These are phyloP conservation scores for Himalopsyche kuldschensis DNA, from an alignment of 2,888 invertebrate genomes.

Conservation along the genomic window DNA sequence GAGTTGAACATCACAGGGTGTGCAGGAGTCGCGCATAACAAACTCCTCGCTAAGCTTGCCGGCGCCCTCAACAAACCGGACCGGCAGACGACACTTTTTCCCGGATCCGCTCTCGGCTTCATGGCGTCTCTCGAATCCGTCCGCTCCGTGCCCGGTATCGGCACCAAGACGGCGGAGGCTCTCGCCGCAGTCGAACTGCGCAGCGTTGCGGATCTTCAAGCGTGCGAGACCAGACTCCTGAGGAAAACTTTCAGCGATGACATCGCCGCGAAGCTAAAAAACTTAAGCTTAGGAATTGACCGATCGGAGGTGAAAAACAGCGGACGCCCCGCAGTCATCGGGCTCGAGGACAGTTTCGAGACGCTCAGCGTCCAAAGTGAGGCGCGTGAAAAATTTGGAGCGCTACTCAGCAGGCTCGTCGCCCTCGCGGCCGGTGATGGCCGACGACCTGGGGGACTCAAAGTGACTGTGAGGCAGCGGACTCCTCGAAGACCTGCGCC, in stretches of 20 bases:
- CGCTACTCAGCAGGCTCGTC: slow-evolving; percentile 69
- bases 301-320: slow-evolving; percentile 70
- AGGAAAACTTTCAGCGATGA: slow-evolving; percentile 69
- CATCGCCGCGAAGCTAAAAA: slow-evolving; percentile 69
- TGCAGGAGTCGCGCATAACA: slow-evolving; percentile 84
- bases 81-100: slow-evolving; percentile 78
- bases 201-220: slow-evolving; percentile 69
- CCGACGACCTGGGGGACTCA: slow-evolving; percentile 73
- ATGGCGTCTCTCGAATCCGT: slow-evolving; percentile 66
- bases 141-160: slow-evolving; percentile 74
- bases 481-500: slow-evolving; percentile 66
- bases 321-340: slow-evolving; percentile 78
- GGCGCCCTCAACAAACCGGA: slow-evolving; percentile 77
- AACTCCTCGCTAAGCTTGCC: slow-evolving; percentile 78
- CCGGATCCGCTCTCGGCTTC: slow-evolving; percentile 67
- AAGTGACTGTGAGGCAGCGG: slow-evolving; percentile 74
- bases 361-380: slow-evolving; percentile 73
- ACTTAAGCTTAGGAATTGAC: slow-evolving; percentile 76
- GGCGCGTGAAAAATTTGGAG: slow-evolving; percentile 71
- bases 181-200: slow-evolving; percentile 60
- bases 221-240: slow-evolving; percentile 59
- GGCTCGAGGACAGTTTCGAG: slow-evolving; percentile 78
- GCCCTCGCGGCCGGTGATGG: slow-evolving; percentile 78
- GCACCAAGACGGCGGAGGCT: slow-evolving; percentile 68
- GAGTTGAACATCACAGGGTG: slow-evolving; percentile 77